Evolutionary conservation across 2,113 vertebrate genomes (phyloP), one percentile per base, ranked within the genome.

Genomic region (Siniperca knerii): DNA sequence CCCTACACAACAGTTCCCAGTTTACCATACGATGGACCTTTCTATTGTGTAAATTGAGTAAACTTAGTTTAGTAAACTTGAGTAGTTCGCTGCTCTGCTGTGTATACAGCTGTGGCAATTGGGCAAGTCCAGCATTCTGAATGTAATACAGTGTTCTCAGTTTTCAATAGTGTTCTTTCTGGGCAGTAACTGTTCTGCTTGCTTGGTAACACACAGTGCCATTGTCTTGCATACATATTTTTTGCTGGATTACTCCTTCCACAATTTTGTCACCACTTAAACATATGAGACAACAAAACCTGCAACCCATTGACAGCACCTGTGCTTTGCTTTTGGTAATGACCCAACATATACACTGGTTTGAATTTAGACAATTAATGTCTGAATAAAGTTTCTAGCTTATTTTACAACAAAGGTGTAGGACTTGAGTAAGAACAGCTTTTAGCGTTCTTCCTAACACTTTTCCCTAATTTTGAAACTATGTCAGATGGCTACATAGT

Each of bases 11-110:
- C 60, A 67, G 64, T 57, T 12, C 25, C 42, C 65, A 57, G 55
- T 89, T 89, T 79, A 81, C 65, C 2, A 37, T 64, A 54, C 7
- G 3, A 42, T 44, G 20, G 81, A 66, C 54, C 64, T 29, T 79
- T 46, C 23, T 67, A 25, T 70, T 42, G 73, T 85, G 69, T 76
- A 72, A 78, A 75, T 61, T 77, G 48, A 50, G 42, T 46, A 11
- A 2, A 37, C 35, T 37, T 37, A 2, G 25, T 25, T 25, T 25
- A 25, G 25, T 25, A 25, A 25, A 25, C 1, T 25, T 25, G 35
- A 46, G 6, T 37, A 44, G 37, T 64, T 78, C 20, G 62, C 23
- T 75, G 48, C 40, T 84, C 13, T 55, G 35, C 5, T 52, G 13
- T 71, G 12, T 40, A 23, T 29, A 54, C 42, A 44, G 40, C 42